These are phyloP conservation scores for Cyanoderma ruficeps DNA, from an alignment of 2,113 vertebrate genomes.

Conservation along the genomic window DNA sequence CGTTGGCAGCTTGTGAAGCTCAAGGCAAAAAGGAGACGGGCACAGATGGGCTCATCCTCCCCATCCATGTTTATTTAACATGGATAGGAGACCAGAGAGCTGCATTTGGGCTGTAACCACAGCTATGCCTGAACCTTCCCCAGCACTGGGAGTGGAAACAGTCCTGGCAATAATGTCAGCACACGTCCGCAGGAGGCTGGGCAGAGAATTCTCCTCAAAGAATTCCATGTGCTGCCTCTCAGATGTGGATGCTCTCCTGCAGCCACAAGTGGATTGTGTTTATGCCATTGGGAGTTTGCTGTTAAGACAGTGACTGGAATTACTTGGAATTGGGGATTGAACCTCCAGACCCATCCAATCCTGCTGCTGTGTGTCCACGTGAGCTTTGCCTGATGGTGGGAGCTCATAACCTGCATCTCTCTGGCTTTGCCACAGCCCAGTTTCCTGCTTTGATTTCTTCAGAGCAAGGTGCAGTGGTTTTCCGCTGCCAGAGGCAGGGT, in stretches of 20 bases:
- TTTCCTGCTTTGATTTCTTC: background rate
- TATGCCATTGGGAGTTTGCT: background rate
- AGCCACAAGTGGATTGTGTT: background rate
- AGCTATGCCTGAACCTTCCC: background rate
- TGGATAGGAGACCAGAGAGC: background rate
- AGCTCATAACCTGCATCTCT: background rate
- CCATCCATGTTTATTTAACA: background rate
- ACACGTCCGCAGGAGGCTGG: background rate
- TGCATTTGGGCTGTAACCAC: background rate
- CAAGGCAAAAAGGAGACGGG: background rate
- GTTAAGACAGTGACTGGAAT: background rate
- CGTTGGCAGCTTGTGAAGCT: background rate
- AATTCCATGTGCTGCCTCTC: background rate
- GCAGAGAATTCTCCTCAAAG: too few species aligned
- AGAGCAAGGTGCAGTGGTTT: background rate
- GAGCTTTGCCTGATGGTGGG: background rate
- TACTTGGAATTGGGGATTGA: background rate
- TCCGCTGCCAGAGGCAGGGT: background rate
- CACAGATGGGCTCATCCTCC: background rate
- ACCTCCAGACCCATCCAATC: background rate
- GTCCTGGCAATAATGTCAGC: background rate
- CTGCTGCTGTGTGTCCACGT: background rate
- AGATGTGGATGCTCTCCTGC: background rate
- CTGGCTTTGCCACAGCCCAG: background rate
- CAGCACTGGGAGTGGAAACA: background rate